Percentiles rank a stretch among this genome's conserved stretches.
Evolutionary conservation across 2,113 vertebrate species (phyloP).

Genomic region (Stegostoma tigrinum): DNA sequence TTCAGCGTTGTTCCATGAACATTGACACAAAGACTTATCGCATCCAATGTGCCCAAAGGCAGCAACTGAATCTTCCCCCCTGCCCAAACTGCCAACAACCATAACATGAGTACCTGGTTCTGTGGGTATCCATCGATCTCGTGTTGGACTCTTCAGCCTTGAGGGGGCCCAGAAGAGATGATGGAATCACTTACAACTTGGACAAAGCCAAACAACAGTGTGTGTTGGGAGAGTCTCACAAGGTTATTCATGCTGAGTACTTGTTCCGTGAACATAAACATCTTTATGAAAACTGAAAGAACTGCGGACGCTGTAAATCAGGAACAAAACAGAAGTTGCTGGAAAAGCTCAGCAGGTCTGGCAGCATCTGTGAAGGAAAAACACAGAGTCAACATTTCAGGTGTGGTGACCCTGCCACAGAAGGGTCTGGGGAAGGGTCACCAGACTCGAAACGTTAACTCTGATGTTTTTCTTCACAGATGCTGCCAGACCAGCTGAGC

Average conservation of each 20-base stretch:
- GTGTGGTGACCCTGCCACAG: too few relatives aligned
- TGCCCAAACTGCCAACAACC: background rate
- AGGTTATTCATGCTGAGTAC: background rate
- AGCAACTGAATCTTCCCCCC: background rate
- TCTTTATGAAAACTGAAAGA: background rate
- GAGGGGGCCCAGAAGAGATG: background rate
- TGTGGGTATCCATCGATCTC: background rate
- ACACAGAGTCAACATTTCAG: too few relatives aligned
- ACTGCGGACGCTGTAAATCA: too few relatives aligned
- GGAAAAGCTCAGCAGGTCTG: too few relatives aligned
- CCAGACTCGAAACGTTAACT: too few relatives aligned
- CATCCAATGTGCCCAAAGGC: background rate
- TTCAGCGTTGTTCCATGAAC: background rate
- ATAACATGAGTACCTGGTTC: background rate
- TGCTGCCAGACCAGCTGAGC: too few relatives aligned
- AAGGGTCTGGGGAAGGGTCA: too few relatives aligned
- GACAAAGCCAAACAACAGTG: background rate
- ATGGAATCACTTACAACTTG: background rate
- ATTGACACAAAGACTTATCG: background rate
- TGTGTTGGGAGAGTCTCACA: background rate
- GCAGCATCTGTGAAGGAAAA: too few relatives aligned
- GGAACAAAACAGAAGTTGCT: too few relatives aligned
- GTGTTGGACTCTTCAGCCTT: background rate
- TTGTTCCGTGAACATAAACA: background rate
- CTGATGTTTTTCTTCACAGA: too few relatives aligned